Evolutionary conservation across 2,113 vertebrate species (phyloP).

Genomic region (Cnemophilus loriae): DNA sequence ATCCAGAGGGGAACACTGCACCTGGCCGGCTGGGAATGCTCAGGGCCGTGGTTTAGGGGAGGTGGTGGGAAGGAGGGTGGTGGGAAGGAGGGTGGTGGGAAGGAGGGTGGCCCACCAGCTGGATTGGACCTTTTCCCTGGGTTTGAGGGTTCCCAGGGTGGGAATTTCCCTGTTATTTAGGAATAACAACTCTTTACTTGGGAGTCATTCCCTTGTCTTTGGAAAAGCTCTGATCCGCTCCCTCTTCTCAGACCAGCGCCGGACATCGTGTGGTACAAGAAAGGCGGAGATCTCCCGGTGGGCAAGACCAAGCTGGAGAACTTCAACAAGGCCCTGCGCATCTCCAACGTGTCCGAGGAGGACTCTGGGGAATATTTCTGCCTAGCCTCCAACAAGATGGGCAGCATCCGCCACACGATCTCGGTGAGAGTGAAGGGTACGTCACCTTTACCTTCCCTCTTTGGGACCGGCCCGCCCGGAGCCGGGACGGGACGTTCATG

Average conservation of each 20-base stretch:
- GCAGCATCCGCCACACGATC: conserved; percentile 91
- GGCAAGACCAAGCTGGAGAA: conserved; percentile 87
- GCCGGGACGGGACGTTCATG: rapidly evolving
- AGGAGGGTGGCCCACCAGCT: background rate
- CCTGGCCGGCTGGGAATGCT: background rate
- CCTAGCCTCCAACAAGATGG: conserved; percentile 92
- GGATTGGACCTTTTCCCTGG: background rate
- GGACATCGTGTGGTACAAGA: conserved; percentile 92
- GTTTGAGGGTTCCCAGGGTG: background rate
- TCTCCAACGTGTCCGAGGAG: conserved; percentile 88
- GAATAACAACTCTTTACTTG: background rate
- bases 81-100: background rate
- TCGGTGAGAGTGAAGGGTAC: conserved; percentile 96
- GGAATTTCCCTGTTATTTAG: background rate
- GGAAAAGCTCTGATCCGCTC: background rate
- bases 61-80: background rate
- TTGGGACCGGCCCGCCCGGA: background rate
- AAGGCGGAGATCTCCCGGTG: conserved; percentile 87
- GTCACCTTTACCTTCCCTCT: conserved; percentile 64
- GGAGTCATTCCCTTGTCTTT: background rate
- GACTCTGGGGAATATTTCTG: conserved; percentile 93
- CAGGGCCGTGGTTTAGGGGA: background rate
- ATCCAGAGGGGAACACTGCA: rapidly evolving
- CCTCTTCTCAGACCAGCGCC: conserved; percentile 83
- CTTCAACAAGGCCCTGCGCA: conserved; percentile 88